These are phyloP conservation scores for Luperina nickerlii DNA, from an alignment of 2,888 invertebrate species.

Conservation along the genomic window DNA sequence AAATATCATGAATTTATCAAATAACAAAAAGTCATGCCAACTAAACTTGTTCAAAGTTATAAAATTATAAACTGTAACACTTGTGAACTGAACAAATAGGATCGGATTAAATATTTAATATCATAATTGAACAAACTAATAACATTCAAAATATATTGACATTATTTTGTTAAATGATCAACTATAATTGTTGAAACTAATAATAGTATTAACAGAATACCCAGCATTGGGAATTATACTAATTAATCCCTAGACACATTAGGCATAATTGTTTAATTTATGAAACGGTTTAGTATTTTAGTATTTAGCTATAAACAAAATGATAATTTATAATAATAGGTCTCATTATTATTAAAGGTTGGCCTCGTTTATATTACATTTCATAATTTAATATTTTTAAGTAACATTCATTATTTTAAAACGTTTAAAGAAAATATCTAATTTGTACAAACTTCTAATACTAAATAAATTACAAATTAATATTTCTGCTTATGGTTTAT, in stretches of 20 bases:
- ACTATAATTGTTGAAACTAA: neutral
- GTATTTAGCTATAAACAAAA: neutral
- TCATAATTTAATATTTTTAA: neutral
- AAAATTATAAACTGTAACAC: neutral
- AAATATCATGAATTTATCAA: neutral
- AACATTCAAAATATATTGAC: neutral
- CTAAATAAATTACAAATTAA: too few relatives aligned
- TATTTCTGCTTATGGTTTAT: too few relatives aligned
- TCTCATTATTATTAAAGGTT: neutral
- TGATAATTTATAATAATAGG: neutral
- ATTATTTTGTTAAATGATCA: neutral
- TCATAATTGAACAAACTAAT: neutral
- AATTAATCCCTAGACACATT: conserved; percentile 4
- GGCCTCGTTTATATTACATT: neutral
- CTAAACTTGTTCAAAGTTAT: neutral
- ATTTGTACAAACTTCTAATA: too few relatives aligned
- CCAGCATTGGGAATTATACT: neutral
- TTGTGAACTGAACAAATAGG: neutral
- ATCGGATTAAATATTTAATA: neutral
- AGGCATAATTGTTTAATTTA: conserved; percentile 14
- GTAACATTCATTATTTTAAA: neutral
- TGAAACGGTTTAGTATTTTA: neutral
- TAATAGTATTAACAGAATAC: conserved; percentile 2
- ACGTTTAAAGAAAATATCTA: neutral
- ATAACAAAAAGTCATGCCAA: too few relatives aligned